Base-by-base conservation (phyloP, 2,888 invertebrate species). In the Tachina fera region DNA sequence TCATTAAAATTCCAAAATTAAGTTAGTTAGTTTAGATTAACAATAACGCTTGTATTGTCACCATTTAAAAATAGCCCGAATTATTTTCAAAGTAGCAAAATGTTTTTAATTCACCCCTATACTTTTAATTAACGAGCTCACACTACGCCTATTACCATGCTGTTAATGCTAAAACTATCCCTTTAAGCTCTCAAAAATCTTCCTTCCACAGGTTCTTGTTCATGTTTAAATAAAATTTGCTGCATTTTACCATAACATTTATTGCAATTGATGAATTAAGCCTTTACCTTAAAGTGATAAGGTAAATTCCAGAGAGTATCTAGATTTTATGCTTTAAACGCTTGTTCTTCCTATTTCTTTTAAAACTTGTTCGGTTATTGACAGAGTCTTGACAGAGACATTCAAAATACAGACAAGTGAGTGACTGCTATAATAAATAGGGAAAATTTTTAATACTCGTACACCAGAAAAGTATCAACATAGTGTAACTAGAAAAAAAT, bases 381-480 rank as follows among this genome's bases (percentile, higher is more conserved):
- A 65, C 65, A 56, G n/a, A 65, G 63, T 41, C 41, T 72, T 58
- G 47, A 74, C 58, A 67, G 49, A 74, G 65, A 58, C 49, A 72
- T 80, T 19, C 41, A 49, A 47, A 39, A 45, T 47, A 16, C 71
- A 67, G 58, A 65, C 65, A 68, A 60, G 67, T 60, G 58, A 79
- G 63, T 72, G 80, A 65, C 72, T 65, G 49, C 67, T 80, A 41
- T 72, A 49, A 41, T 41, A 72, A 80, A 65, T 58, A 51, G 43
- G 43, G 5, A 41, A 78, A 43, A 61, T 19, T 58, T 47, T 19
- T 58, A 31, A 47, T 39, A n/a, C n/a, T n/a, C n/a, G n/a, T n/a
- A 58, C 14, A 45, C 31, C 51, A 9, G n/a, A 70, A 16, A 39
- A n/a, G 9, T 11, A 47, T 2, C 49, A 49, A 2, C 3, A 31